Percentiles rank a stretch among this genome's conserved stretches.
Conservation (phyloP, 2,113 vertebrate species). For the Saccopteryx leptura region DNA sequence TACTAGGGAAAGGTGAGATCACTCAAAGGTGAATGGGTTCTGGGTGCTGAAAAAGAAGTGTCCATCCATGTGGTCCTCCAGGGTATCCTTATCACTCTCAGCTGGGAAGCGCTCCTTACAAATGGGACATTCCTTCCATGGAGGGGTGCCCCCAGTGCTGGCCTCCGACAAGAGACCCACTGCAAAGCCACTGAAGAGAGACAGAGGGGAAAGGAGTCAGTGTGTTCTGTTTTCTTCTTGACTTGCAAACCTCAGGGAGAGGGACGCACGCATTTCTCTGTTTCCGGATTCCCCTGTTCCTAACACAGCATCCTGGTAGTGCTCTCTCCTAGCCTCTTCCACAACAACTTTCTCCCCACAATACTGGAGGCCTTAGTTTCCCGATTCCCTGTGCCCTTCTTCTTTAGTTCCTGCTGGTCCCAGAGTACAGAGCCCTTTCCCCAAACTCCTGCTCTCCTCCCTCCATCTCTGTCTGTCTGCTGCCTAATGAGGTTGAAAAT, state of each 20-base stretch:
- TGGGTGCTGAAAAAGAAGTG: slow-evolving; percentile 87
- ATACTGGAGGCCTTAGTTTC: background rate
- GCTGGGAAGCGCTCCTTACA: slow-evolving; percentile 85
- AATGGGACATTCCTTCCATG: slow-evolving; percentile 85
- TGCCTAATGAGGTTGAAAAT: slow-evolving; percentile 84
- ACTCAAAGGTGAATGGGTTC: slow-evolving; percentile 86
- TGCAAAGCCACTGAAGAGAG: slow-evolving; percentile 79
- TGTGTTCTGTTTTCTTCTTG: background rate
- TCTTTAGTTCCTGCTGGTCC: background rate
- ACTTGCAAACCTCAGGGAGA: background rate
- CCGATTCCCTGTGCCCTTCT: background rate
- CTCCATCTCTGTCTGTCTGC: slow-evolving; percentile 78
- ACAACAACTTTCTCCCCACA: background rate
- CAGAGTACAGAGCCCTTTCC: slow-evolving; percentile 64
- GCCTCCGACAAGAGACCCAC: slow-evolving; percentile 76
- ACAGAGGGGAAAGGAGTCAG: slow-evolving; percentile 22
- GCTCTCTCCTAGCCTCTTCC: background rate
- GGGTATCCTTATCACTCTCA: slow-evolving; percentile 78
- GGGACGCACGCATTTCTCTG: background rate
- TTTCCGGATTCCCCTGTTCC: background rate
- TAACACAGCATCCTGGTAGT: background rate
- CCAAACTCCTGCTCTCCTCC: slow-evolving; percentile 64
- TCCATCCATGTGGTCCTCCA: slow-evolving; percentile 85
- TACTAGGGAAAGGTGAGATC: slow-evolving; percentile 49
- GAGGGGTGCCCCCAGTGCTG: slow-evolving; percentile 65